A percentile compares a stretch with the other conserved stretches of the same genome.
Evolutionary conservation across 2,113 vertebrate species (phyloP).

Genomic region (Rhinolophus ferrumequinum): DNA sequence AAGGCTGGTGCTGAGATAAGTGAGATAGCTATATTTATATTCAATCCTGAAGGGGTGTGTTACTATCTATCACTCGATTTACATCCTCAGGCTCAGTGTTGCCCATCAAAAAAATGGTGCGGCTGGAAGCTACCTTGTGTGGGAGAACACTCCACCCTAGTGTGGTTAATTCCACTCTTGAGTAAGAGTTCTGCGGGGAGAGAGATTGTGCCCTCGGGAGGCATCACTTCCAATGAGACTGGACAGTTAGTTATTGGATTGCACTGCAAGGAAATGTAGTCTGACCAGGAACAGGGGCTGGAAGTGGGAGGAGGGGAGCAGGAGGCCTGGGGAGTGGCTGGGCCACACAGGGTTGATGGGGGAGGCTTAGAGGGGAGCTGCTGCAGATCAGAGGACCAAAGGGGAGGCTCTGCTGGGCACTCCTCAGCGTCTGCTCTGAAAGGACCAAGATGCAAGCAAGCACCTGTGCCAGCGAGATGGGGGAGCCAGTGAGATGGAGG

Average conservation of each 20-base stretch:
- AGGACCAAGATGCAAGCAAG: not conserved
- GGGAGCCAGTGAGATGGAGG: conserved; percentile 44
- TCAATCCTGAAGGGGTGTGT: not conserved
- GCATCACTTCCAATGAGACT: conserved; percentile 63
- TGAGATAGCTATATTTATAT: not conserved
- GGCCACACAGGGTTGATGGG: not conserved
- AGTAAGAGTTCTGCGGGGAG: not conserved
- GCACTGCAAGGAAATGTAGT: conserved; percentile 55
- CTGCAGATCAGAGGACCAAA: not conserved
- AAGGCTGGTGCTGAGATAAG: not conserved
- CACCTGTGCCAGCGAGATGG: not conserved
- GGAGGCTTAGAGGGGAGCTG: not conserved
- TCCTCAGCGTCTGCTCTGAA: not conserved
- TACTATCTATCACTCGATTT: not conserved
- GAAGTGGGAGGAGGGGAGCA: not conserved
- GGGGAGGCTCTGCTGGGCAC: not conserved
- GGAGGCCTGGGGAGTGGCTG: conserved; percentile 57
- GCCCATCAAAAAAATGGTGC: not conserved
- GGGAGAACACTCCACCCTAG: not conserved
- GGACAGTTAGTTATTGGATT: conserved; percentile 66
- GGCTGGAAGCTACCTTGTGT: not conserved
- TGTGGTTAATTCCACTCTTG: not conserved
- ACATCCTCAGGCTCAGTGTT: not conserved
- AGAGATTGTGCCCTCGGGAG: conserved; percentile 56
- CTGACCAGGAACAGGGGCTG: conserved; percentile 47